A percentile compares a stretch with the other conserved stretches of the same genome.
Evolutionary conservation across 1,140 invertebrate genomes (phyloP).

Genomic region (Melanaphis sacchari): DNA sequence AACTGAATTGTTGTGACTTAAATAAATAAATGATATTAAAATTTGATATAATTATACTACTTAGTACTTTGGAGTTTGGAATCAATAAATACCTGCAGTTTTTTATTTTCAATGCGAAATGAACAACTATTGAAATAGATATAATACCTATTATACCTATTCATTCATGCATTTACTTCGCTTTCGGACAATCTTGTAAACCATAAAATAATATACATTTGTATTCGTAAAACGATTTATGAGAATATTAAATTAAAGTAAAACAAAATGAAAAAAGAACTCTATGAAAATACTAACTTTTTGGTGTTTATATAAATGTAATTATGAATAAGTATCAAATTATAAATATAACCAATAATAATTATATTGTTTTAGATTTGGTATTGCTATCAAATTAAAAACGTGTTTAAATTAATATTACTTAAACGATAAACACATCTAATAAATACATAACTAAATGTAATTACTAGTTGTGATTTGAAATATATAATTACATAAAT

Average conservation of each 20-base stretch:
- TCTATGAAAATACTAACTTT: not conserved
- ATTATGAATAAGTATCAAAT: not conserved
- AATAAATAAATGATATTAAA: not conserved
- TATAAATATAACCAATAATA: not conserved
- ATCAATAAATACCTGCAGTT: not conserved
- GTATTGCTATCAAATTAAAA: not conserved
- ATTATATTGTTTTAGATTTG: not conserved
- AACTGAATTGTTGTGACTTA: constrained; percentile 7
- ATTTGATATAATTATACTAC: constrained; percentile 10
- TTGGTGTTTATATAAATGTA: not conserved
- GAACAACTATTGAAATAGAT: too few species aligned
- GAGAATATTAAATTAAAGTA: not conserved
- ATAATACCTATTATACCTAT: not conserved
- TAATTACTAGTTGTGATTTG: not conserved
- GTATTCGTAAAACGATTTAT: not conserved
- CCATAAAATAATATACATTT: not conserved
- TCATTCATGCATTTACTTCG: not conserved
- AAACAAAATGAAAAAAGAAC: not conserved
- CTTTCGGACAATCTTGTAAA: not conserved
- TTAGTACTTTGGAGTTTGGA: not conserved
- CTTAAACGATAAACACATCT: not conserved
- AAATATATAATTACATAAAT: not conserved
- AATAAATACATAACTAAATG: not conserved
- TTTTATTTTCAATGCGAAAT: not conserved
- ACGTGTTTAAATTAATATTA: not conserved